Conservation (phyloP, 2,797 vertebrate genomes). For the Paguma larvata region DNA sequence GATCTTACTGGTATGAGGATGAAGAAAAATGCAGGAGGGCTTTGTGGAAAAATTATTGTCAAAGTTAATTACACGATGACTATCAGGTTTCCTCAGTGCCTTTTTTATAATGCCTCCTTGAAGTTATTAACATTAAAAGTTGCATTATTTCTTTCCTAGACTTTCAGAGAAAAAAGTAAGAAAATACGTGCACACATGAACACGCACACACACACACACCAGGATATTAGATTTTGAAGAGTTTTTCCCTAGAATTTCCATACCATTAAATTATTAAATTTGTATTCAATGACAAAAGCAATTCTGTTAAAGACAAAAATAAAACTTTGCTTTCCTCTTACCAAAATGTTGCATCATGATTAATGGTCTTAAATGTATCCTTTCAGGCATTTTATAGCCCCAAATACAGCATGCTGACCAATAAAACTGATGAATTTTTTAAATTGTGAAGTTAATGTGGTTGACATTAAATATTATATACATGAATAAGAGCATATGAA, state of each 20-base stretch:
- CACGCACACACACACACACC: neutral
- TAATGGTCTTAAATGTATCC: neutral
- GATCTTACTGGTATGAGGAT: conserved; percentile 71
- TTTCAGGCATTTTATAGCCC: neutral
- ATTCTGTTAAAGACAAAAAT: neutral
- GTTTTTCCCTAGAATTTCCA: neutral
- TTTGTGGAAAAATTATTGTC: conserved; percentile 67
- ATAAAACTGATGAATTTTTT: neutral
- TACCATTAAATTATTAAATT: neutral
- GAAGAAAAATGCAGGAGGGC: conserved; percentile 66
- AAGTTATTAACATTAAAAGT: conserved; percentile 56
- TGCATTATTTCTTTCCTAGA: conserved; percentile 53
- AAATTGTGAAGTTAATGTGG: neutral
- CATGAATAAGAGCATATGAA: neutral
- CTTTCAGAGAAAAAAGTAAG: conserved; percentile 5
- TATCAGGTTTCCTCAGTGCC: conserved; percentile 46
- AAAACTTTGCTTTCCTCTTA: neutral
- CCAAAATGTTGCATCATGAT: neutral
- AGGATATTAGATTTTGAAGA: neutral
- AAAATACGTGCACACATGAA: neutral
- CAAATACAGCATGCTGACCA: neutral
- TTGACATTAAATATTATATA: neutral
- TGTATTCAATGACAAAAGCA: conserved; percentile 7
- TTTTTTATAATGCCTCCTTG: conserved; percentile 32
- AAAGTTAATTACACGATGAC: conserved; percentile 63